Base-by-base conservation (phyloP, 1,140 invertebrate genomes). In the Ericerus pela region DNA sequence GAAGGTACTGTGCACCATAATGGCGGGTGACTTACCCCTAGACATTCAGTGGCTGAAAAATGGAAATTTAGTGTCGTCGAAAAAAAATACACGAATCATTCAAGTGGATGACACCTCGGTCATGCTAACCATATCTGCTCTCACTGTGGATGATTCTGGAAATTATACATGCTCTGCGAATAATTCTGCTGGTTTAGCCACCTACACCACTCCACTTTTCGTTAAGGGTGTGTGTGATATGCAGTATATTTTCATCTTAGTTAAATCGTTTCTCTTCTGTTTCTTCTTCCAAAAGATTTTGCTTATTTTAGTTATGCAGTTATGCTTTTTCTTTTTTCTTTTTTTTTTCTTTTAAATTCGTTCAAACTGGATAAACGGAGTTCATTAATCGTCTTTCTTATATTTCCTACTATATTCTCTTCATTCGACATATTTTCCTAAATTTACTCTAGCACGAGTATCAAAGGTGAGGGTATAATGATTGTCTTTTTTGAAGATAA, bases 1-100 rank as follows among this genome's bases (percentile, higher is more conserved):
- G 61, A 75, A 76, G 62, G 72, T 80, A 60, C 72, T 79, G 63
- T 88, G 84, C 69, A 79, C 80, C 29, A 79, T 82, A 47, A 79
- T 79, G 61, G 80, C 81, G 60, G 83, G 83, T 31, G 83, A 86
- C 68, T 74, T 77, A 61, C 83, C 83, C 51, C 74, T 85, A 55
- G 72, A 73, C 59, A 77, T 85, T 53, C 72, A 71, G 58, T 87
- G 84, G 84, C 73, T 77, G 58, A 74, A 79, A 62, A 75, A 80
- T 63, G 74, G 74, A 56, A 60, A 69, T 33, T 64, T 64, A 16
- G 71, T 77, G 29, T 41, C 20, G 16, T 27, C 36, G 12, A 36
- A 20, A 16, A 57, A 51, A 43, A 56, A 56, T 16, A 12, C 26
- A 2, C 36, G 54, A 14, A 24, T 37, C 10, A 41, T 41, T 12